Evolutionary conservation across 2,113 vertebrate genomes (phyloP).

Genomic region (Phaetusa simplex): DNA sequence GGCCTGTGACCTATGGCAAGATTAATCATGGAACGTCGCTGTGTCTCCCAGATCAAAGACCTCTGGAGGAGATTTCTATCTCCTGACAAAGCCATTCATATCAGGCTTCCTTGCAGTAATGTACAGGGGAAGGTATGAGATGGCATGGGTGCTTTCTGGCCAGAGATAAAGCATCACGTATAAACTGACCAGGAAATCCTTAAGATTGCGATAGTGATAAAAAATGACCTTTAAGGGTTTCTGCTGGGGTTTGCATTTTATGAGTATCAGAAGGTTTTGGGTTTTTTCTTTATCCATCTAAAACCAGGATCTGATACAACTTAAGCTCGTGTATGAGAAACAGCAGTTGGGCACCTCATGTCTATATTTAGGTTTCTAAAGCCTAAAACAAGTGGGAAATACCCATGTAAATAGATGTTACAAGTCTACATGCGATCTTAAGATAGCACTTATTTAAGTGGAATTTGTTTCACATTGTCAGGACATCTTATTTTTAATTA

Average conservation of each 20-base stretch:
- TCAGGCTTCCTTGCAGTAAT: background rate
- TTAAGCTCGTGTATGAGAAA: background rate
- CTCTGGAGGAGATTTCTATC: background rate
- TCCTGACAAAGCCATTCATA: background rate
- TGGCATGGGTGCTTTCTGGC: background rate
- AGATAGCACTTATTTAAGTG: background rate
- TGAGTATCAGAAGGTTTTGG: background rate
- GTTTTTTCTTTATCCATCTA: background rate
- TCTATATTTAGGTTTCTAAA: background rate
- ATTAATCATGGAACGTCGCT: background rate
- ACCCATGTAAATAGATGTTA: background rate
- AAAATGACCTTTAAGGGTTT: background rate
- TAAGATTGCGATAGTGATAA: background rate
- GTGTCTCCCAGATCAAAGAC: background rate
- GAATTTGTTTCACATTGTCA: slow-evolving; percentile 8
- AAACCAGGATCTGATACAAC: background rate
- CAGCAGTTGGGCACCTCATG: background rate
- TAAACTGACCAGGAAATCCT: background rate
- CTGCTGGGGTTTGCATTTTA: background rate
- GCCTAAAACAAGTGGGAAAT: background rate
- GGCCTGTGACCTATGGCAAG: slow-evolving; percentile 5
- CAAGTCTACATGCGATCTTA: background rate
- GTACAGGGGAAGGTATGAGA: background rate
- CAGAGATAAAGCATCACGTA: background rate
- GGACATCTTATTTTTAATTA: slow-evolving; percentile 31